A percentile compares a stretch with the other conserved stretches of the same genome.
These are phyloP conservation scores for Zaprionus kolodkinae DNA, from an alignment of 1,140 invertebrate genomes.

Conservation along the genomic window DNA sequence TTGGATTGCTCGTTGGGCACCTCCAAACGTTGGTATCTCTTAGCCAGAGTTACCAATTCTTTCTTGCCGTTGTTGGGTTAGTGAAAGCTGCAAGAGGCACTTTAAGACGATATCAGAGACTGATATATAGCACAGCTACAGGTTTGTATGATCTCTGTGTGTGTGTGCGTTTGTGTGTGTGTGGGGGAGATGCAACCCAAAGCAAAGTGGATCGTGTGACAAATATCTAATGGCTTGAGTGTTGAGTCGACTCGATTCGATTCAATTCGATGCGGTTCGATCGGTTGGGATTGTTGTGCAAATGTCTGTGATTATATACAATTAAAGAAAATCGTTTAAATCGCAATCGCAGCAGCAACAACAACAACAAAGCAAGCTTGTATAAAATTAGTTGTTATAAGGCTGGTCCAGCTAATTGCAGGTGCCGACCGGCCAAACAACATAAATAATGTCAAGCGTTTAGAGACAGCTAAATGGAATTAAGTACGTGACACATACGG, in stretches of 20 bases:
- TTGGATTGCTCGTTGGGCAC: constrained; percentile 45
- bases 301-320: constrained; percentile 71
- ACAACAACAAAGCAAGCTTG: constrained; percentile 47
- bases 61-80: constrained; percentile 26
- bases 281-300: constrained; percentile 32
- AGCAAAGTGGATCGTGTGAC: constrained; percentile 74
- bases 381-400: constrained; percentile 73
- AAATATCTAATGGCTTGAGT: constrained; percentile 45
- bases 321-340: constrained; percentile 77
- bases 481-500: constrained; percentile 78
- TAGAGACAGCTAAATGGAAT: constrained; percentile 72
- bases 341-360: constrained; percentile 56
- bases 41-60: constrained; percentile 49
- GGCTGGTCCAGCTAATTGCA: constrained; percentile 74
- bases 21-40: constrained; percentile 18
- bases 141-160: constrained; percentile 34
- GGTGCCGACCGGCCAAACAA: constrained; percentile 40
- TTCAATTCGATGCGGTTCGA: constrained; percentile 41
- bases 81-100: constrained; percentile 66
- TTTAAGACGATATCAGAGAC: constrained; percentile 61
- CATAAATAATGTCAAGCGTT: constrained; percentile 58
- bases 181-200: constrained; percentile 48
- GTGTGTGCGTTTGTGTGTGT: constrained; percentile 29
- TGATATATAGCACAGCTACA: constrained; percentile 70
- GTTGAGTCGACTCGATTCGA: constrained; percentile 44